Base-by-base conservation (phyloP, 2,797 vertebrate species). In the Eupleurogrammus muticus region DNA sequence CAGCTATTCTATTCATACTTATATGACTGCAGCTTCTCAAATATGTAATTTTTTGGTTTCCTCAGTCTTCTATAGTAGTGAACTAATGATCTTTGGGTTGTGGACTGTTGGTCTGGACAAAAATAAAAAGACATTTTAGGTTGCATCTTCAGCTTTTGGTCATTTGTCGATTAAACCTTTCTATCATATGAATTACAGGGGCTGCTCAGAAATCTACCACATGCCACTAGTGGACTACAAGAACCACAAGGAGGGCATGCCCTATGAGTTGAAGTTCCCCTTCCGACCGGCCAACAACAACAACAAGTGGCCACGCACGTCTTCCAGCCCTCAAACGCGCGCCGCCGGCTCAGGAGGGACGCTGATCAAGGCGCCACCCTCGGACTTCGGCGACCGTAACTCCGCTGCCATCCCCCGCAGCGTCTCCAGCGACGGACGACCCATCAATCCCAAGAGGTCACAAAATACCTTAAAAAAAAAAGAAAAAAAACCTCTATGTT, bases 191-290 rank as follows among this genome's bases (percentile, higher is more conserved):
- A n/a, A n/a, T n/a, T n/a, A 77, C 90, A 99, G 97, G 93, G 97
- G 97, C 84, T 98, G 95, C 88, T 97, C 97, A 0, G 97, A 99
- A 93, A 96, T 96, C 72, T 98, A 97, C 88, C 97, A 97, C 84
- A 94, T 97, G 96, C 97, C 97, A 0, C 94, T 98, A 51, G 96
- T 98, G 93, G 97, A 99, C 80, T 99, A 99, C 91, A 99, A 98
- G 87, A 94, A 97, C 91, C 93, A 93, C 86, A 97, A 97, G 20
- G 97, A 99, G 80, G 96, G 96, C 47, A 95, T 97, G 92, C 90
- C 97, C 0, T 99, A 97, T 0, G 97, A 99, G 58, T 94, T 97
- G 83, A 99, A 99, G 91, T 98, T 98, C 85, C 97, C 97, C 34
- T 97, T 98, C 92, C 94, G 96, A 81, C 96, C 95, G 75, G 95